These are phyloP conservation scores for Aphidoletes aphidimyza DNA, from an alignment of 2,888 invertebrate species.

Conservation along the genomic window DNA sequence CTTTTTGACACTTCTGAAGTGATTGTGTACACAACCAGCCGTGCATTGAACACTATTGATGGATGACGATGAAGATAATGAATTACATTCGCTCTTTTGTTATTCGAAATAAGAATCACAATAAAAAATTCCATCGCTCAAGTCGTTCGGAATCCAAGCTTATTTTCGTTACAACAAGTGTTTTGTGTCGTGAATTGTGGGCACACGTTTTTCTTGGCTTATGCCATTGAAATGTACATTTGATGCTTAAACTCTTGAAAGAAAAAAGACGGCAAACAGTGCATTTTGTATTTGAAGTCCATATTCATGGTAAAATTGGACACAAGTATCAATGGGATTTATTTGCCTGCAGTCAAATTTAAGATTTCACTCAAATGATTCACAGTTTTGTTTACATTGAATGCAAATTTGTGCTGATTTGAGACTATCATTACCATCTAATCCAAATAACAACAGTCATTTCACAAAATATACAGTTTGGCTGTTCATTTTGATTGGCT, in stretches of 20 bases:
- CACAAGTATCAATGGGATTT: not conserved
- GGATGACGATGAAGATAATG: slow-evolving; percentile 28
- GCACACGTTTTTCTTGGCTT: not conserved
- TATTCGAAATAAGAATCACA: not conserved
- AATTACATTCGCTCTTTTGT: not conserved
- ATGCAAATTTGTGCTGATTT: too few species aligned
- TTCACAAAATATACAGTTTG: too few species aligned
- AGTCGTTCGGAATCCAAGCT: not conserved
- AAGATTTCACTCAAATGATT: not conserved
- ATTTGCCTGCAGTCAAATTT: not conserved
- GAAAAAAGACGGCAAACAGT: not conserved
- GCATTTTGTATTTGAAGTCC: not conserved
- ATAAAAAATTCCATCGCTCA: not conserved
- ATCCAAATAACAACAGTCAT: too few species aligned
- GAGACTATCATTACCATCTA: too few species aligned
- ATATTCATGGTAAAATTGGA: not conserved
- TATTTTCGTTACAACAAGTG: not conserved
- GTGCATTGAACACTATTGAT: slow-evolving; percentile 31
- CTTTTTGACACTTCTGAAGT: slow-evolving; percentile 44
- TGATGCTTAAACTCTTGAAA: not conserved
- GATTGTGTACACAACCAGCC: not conserved
- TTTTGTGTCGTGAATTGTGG: not conserved
- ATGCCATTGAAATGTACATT: not conserved
- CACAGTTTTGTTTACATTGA: not conserved
- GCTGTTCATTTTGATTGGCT: too few species aligned